Evolutionary conservation across 2,888 invertebrate genomes (phyloP).

Genomic region (Zaprionus bogoriensis): DNA sequence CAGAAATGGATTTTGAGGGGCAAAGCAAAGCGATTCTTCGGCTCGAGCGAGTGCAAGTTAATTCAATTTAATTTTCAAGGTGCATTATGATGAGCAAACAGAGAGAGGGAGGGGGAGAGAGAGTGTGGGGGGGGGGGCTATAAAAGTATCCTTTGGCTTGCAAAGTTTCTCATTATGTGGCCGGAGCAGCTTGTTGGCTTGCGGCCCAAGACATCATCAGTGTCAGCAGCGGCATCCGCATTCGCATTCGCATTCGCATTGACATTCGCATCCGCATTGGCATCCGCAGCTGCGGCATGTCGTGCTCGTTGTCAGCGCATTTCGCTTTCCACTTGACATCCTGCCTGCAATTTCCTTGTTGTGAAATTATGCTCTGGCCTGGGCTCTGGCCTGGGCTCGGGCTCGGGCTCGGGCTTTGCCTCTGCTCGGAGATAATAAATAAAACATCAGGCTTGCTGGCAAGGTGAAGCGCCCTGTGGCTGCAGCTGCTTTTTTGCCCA

Average conservation of each 20-base stretch:
- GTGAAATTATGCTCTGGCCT: conserved; percentile 67
- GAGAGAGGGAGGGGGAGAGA: neutral
- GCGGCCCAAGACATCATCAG: conserved; percentile 26
- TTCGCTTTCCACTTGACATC: conserved; percentile 70
- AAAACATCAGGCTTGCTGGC: conserved; percentile 38
- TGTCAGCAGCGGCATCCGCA: conserved; percentile 20
- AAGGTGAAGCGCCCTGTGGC: conserved; percentile 21
- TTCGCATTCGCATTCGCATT: conserved; percentile 9
- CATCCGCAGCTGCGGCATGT: conserved; percentile 22
- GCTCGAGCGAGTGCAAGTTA: neutral
- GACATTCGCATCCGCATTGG: conserved; percentile 14
- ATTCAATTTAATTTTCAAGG: conserved; percentile 50
- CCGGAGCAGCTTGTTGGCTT: conserved; percentile 10
- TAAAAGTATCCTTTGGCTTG: conserved; percentile 19
- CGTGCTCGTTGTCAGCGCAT: conserved; percentile 52
- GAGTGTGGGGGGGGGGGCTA: neutral
- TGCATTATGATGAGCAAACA: conserved; percentile 27
- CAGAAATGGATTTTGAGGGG: too few species aligned
- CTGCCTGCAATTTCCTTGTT: conserved; percentile 71
- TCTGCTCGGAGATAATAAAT: conserved; percentile 46
- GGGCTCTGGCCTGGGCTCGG: neutral
- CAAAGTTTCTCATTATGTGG: conserved; percentile 19
- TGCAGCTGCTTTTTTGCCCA: conserved; percentile 17
- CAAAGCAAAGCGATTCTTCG: neutral
- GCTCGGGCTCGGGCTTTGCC: conserved; percentile 2